Evolutionary conservation across 2,888 invertebrate species (phyloP).

Genomic region (Napeogenes inachia): DNA sequence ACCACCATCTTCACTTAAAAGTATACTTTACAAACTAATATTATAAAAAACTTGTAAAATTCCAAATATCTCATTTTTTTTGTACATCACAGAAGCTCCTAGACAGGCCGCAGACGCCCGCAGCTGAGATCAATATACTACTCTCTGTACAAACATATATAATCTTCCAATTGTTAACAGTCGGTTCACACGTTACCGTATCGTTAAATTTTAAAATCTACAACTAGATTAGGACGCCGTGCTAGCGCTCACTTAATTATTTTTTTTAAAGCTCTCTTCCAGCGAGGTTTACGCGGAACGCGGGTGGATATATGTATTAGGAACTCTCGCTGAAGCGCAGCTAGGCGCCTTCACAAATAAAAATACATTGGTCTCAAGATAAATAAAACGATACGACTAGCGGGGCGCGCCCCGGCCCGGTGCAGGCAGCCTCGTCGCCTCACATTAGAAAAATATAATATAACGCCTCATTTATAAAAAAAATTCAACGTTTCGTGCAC

Average conservation of each 20-base stretch:
- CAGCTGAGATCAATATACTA: slow-evolving; percentile 74
- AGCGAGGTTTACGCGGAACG: slow-evolving; percentile 40
- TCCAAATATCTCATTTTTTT: slow-evolving; percentile 72
- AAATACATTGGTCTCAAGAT: slow-evolving; percentile 72
- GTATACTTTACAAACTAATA: slow-evolving; percentile 73
- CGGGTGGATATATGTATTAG: slow-evolving; percentile 18
- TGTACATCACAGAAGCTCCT: slow-evolving; percentile 76
- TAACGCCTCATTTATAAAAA: slow-evolving; percentile 57
- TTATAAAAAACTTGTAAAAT: slow-evolving; percentile 77
- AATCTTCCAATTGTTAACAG: slow-evolving; percentile 67
- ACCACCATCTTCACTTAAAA: slow-evolving; percentile 69
- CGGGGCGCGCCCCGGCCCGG: slow-evolving; percentile 47
- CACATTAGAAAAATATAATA: slow-evolving; percentile 49
- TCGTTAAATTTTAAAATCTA: slow-evolving; percentile 68
- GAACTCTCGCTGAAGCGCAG: slow-evolving; percentile 42
- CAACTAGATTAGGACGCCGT: slow-evolving; percentile 57
- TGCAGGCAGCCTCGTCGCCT: slow-evolving; percentile 43
- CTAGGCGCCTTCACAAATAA: slow-evolving; percentile 52
- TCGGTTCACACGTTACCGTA: slow-evolving; percentile 57
- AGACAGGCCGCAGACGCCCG: slow-evolving; percentile 51
- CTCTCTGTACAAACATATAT: slow-evolving; percentile 72
- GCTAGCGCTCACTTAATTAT: slow-evolving; percentile 40
- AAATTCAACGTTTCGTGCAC: slow-evolving; percentile 51
- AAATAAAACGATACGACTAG: slow-evolving; percentile 71
- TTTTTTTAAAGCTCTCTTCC: slow-evolving; percentile 60